Conservation (phyloP, 2,113 vertebrate genomes). For the Scartelaos histophorus region DNA sequence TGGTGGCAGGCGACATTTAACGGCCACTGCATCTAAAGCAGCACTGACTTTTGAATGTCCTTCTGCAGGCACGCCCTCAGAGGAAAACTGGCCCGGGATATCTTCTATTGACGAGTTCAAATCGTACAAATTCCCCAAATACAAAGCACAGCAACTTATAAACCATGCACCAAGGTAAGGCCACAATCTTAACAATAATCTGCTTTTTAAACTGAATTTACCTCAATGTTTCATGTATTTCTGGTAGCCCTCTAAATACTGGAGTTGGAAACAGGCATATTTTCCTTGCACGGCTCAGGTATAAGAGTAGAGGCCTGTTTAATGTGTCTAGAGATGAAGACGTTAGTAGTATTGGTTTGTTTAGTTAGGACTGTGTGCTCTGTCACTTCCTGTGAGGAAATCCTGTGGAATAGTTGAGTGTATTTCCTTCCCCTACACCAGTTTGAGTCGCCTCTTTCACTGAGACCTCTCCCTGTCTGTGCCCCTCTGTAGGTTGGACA, state of each 20-base stretch:
- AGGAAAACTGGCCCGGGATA: conserved; percentile 92
- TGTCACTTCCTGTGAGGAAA: conserved; percentile 74
- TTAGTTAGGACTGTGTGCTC: conserved; percentile 52
- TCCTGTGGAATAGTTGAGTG: conserved; percentile 75
- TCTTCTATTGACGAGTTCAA: conserved; percentile 91
- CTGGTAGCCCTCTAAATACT: conserved; percentile 47
- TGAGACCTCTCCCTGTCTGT: conserved; percentile 27
- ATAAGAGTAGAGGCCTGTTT: conserved; percentile 25
- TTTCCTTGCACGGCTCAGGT: conserved; percentile 49
- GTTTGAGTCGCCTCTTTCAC: conserved; percentile 48
- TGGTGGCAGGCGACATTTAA: conserved; percentile 33
- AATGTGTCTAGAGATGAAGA: conserved; percentile 14
- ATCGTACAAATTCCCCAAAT: conserved; percentile 94
- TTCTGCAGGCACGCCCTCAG: conserved; percentile 87
- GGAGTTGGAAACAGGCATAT: conserved; percentile 51
- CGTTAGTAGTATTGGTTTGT: conserved; percentile 36
- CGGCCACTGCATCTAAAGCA: conserved; percentile 40
- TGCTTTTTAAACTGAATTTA: not conserved
- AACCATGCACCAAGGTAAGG: conserved; percentile 93
- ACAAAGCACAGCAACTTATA: conserved; percentile 89
- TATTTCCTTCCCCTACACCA: conserved; percentile 61
- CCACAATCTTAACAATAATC: conserved; percentile 36
- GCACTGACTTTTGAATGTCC: conserved; percentile 45
- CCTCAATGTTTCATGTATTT: not conserved
- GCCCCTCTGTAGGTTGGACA: conserved; percentile 83